These are phyloP conservation scores for Calliphora vomitoria DNA, from an alignment of 2,888 invertebrate genomes.

Conservation along the genomic window DNA sequence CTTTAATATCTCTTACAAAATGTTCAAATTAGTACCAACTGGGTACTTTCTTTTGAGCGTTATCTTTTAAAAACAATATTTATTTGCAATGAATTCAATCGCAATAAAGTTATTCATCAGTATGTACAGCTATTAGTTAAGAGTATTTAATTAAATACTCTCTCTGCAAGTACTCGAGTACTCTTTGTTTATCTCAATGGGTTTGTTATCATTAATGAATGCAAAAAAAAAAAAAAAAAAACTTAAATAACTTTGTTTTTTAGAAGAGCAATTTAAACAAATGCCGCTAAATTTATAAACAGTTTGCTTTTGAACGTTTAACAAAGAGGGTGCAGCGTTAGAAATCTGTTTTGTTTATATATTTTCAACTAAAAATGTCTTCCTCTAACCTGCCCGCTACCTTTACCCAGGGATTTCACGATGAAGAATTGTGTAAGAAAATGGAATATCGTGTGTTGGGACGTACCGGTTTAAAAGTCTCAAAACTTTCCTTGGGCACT, in stretches of 20 bases:
- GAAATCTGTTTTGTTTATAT: neutral
- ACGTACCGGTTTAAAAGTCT: slow-evolving; percentile 89
- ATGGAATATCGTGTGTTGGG: slow-evolving; percentile 91
- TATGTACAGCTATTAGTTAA: neutral
- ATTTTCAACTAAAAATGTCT: slow-evolving; percentile 56
- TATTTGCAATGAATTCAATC: neutral
- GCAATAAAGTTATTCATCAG: no score
- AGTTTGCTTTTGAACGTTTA: slow-evolving; percentile 30
- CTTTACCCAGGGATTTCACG: slow-evolving; percentile 88
- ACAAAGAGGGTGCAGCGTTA: neutral
- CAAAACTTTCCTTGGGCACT: slow-evolving; percentile 90
- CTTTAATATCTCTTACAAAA: no score
- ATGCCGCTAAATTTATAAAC: slow-evolving; percentile 17
- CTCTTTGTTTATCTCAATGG: neutral
- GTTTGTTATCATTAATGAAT: slow-evolving; percentile 12
- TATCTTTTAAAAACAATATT: no score
- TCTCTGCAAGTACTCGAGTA: neutral
- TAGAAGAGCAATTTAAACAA: slow-evolving; percentile 36
- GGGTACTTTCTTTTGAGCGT: no score
- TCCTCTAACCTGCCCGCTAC: slow-evolving; percentile 85
- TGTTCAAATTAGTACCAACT: no score
- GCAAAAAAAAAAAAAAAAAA: neutral
- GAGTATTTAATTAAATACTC: slow-evolving; percentile 30
- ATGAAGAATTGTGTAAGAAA: slow-evolving; percentile 86
- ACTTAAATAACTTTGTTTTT: neutral